A percentile compares a stretch with the other conserved stretches of the same genome.
Evolutionary conservation across 1,140 invertebrate species (phyloP).

Genomic region (Andrena cerasifolii): DNA sequence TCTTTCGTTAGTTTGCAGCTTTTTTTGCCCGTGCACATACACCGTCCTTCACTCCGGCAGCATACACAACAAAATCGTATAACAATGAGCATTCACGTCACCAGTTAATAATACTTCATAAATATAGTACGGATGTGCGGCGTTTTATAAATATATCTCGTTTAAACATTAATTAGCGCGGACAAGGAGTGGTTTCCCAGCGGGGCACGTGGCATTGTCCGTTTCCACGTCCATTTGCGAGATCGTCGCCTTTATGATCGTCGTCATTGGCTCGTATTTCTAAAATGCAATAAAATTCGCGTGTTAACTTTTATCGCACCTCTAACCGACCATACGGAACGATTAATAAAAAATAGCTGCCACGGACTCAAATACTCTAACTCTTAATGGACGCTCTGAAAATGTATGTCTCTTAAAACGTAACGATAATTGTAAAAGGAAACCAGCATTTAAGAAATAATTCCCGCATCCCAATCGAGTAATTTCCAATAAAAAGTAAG

Average conservation of each 20-base stretch:
- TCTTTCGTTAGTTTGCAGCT: not conserved
- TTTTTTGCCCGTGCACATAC: not conserved
- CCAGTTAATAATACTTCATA: conserved; percentile 54
- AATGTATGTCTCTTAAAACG: no score
- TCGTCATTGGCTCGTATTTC: conserved; percentile 57
- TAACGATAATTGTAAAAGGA: no score
- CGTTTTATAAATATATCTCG: conserved; percentile 18
- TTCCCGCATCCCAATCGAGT: no score
- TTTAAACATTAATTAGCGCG: conserved; percentile 70
- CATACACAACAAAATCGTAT: not conserved
- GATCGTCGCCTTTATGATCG: conserved; percentile 69
- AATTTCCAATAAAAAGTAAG: no score
- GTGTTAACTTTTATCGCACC: not conserved
- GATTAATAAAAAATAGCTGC: no score
- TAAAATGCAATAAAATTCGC: conserved; percentile 41
- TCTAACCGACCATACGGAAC: no score
- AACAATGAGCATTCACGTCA: conserved; percentile 12
- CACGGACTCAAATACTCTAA: no score
- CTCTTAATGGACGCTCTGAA: no score
- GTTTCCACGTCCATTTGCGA: conserved; percentile 68
- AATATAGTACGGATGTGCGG: not conserved
- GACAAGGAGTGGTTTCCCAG: conserved; percentile 66
- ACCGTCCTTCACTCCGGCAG: not conserved
- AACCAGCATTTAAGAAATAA: no score
- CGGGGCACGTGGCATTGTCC: conserved; percentile 1